These are phyloP conservation scores for human (Homo sapiens) DNA, from an alignment of 2,113 vertebrate genomes.

Conservation along the genomic window DNA sequence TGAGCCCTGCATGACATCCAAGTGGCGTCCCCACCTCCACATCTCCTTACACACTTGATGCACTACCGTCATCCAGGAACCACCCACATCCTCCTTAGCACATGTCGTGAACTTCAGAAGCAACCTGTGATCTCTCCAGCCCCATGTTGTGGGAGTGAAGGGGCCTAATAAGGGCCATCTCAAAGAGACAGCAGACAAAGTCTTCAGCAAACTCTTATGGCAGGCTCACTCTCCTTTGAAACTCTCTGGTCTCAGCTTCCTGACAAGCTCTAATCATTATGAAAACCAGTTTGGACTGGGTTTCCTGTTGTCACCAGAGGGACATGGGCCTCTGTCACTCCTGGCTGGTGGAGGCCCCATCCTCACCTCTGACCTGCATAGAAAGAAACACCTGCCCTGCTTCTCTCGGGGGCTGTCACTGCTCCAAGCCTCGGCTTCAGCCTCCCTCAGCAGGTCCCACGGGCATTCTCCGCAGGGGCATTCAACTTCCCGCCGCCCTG, in stretches of 20 bases:
- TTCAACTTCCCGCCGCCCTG: rapidly evolving
- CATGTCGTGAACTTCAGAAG: background rate
- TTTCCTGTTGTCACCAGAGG: background rate
- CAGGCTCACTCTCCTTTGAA: background rate
- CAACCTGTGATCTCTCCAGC: background rate
- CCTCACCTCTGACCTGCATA: rapidly evolving
- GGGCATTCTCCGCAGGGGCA: too few relatives aligned
- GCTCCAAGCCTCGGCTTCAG: background rate
- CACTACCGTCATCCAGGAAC: rapidly evolving
- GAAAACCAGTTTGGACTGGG: background rate
- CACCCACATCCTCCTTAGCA: background rate
- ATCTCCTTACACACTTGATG: background rate
- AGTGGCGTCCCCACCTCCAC: rapidly evolving
- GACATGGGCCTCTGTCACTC: rapidly evolving
- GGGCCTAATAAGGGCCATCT: rapidly evolving
- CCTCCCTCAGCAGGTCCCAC: background rate
- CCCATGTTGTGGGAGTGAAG: rapidly evolving
- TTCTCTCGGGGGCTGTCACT: background rate
- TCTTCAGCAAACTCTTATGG: rapidly evolving
- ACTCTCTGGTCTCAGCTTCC: background rate
- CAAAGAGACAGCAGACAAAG: rapidly evolving
- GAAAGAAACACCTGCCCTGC: background rate
- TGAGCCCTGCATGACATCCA: background rate
- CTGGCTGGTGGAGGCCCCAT: background rate
- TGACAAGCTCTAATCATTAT: rapidly evolving